Percentiles rank a stretch among this genome's conserved stretches.
These are phyloP conservation scores for Stegana nigrithorax DNA, from an alignment of 2,888 invertebrate species.

Conservation along the genomic window DNA sequence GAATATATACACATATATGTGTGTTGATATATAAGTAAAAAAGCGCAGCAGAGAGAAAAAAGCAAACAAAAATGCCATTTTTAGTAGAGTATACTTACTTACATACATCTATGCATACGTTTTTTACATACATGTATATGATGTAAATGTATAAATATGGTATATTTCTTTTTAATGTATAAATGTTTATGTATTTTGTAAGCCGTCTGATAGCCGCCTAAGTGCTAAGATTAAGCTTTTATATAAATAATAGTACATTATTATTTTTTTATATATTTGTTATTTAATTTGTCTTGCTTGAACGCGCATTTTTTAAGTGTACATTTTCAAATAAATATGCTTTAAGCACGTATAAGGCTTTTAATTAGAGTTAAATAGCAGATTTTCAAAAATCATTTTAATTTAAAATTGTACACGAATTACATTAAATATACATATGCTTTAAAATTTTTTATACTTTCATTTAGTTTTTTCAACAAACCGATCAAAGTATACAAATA, in stretches of 20 bases:
- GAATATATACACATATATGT: neutral
- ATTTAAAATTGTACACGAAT: no score
- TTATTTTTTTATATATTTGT: slow-evolving; percentile 29
- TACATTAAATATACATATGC: neutral
- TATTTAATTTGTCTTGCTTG: slow-evolving; percentile 34
- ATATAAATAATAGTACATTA: neutral
- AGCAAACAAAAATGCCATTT: slow-evolving; percentile 53
- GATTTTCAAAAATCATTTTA: no score
- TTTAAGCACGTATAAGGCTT: slow-evolving; percentile 45
- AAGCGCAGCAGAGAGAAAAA: slow-evolving; percentile 36
- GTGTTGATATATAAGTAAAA: neutral
- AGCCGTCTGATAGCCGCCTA: slow-evolving; percentile 34
- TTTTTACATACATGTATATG: slow-evolving; percentile 39
- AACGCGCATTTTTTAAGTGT: slow-evolving; percentile 47
- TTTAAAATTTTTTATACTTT: neutral
- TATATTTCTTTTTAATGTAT: no score
- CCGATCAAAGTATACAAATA: neutral
- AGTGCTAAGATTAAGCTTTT: slow-evolving; percentile 11
- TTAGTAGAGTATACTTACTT: no score
- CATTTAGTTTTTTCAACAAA: neutral
- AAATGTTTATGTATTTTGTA: slow-evolving; percentile 54
- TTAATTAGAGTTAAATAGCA: slow-evolving; percentile 6
- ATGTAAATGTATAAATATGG: slow-evolving; percentile 45
- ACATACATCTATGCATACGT: slow-evolving; percentile 6
- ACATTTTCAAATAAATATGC: slow-evolving; percentile 40